Evolutionary conservation across 1,140 invertebrate species (phyloP), one percentile per base, ranked within the genome.

Genomic region (Trachymyrmex cornetzi): DNA sequence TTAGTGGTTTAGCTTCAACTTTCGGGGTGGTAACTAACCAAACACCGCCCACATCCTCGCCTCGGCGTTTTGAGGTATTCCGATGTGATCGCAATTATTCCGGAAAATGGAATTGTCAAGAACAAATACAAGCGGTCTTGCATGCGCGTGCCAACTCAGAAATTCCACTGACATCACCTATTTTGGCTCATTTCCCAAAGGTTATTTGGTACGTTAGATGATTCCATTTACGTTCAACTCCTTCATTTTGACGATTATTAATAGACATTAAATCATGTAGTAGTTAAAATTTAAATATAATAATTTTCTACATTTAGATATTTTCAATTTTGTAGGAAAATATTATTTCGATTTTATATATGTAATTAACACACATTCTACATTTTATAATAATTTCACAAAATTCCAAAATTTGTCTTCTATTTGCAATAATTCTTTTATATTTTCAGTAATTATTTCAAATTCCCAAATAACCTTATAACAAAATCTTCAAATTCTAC

Each of bases 11-110:
- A 75, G 27, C 27, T 14, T 74, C 38, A 84, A 75, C 80, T 84
- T 84, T 84, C 24, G 38, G 55, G 34, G n/a, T 59, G 64, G 55
- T 63, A 84, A 82, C 80, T 82, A 82, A 84, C 38, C 55, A 24
- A 81, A 75, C 24, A 38, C 48, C n/a, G 11, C 50, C 9, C 38
- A 50, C 24, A 61, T n/a, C 27, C 55, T 75, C 38, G 38, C 55
- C 38, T 30, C 16, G 14, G 24, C 67, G 38, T 84, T 84, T 84
- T 75, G 38, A 74, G 55, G 55, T 27, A 84, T 38, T 84, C 38
- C 80, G 55, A 84, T 84, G 67, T 44, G 55, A 84, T 84, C 27
- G 67, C 55, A 84, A 84, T 84, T 84, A 75, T 34, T 24, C 38
- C 2, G 55, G 38, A 74, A 75, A 84, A 84, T 74, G 55, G 24